Percentiles rank a stretch among this genome's conserved stretches.
These are phyloP conservation scores for Rhodeus uyekii DNA, from an alignment of 2,797 vertebrate genomes.

Conservation along the genomic window DNA sequence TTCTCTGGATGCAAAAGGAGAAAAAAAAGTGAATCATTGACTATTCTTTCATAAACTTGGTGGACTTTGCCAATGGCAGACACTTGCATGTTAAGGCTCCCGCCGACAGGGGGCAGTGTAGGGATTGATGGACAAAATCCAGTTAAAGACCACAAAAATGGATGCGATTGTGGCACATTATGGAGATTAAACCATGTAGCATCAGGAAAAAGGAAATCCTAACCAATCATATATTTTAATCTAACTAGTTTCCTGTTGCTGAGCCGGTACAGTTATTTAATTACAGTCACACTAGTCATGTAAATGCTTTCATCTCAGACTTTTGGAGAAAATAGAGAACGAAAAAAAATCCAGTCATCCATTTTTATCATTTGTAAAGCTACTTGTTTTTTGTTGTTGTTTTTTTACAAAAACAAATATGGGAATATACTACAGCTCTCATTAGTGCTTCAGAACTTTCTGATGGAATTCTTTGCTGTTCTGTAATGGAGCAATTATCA, in stretches of 20 bases:
- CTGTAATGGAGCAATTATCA: slow-evolving; percentile 28
- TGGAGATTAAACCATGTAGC: slow-evolving; percentile 27
- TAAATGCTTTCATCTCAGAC: slow-evolving; percentile 33
- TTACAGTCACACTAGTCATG: slow-evolving; percentile 18
- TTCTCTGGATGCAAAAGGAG: slow-evolving; percentile 36
- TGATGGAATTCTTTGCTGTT: slow-evolving; percentile 3
- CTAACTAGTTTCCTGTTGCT: slow-evolving; percentile 37
- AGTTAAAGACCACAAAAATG: background rate
- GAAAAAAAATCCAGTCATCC: background rate
- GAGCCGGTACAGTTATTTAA: slow-evolving; percentile 29
- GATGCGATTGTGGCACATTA: slow-evolving; percentile 18
- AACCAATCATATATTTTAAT: slow-evolving; percentile 24
- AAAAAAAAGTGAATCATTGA: slow-evolving; percentile 18
- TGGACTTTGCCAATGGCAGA: slow-evolving; percentile 49
- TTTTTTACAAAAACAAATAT: background rate
- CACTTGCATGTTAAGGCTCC: slow-evolving; percentile 71
- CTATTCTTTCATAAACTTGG: slow-evolving; percentile 30
- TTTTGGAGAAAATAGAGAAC: background rate
- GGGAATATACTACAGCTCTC: slow-evolving; percentile 12
- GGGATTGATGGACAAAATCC: slow-evolving; percentile 41
- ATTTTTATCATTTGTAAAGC: slow-evolving; percentile 24
- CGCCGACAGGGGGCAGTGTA: slow-evolving; percentile 59
- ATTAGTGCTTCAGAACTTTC: slow-evolving; percentile 9
- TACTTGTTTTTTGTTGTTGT: background rate
- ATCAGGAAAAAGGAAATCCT: slow-evolving; percentile 17